These are phyloP conservation scores for Petaurus breviceps DNA, from an alignment of 2,113 vertebrate species.

Conservation along the genomic window DNA sequence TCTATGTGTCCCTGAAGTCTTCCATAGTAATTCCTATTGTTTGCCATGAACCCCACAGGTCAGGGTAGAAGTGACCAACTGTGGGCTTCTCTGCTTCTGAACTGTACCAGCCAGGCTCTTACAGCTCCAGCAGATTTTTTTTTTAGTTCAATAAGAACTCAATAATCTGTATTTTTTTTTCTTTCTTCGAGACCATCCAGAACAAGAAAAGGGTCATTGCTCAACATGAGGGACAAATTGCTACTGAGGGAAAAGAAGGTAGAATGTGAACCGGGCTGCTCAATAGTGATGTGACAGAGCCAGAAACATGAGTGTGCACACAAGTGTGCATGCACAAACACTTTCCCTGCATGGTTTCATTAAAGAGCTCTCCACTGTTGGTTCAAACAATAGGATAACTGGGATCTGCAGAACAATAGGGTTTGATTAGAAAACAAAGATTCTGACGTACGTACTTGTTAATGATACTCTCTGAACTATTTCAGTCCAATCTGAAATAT, in stretches of 20 bases:
- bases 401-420: conserved; percentile 65
- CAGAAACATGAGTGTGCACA: not conserved
- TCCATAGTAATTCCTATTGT: conserved; percentile 47
- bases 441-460: conserved; percentile 72
- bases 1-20: conserved; percentile 21
- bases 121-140: conserved; percentile 32
- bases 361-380: conserved; percentile 64
- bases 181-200: conserved; percentile 60
- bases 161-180: conserved; percentile 44
- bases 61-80: not conserved
- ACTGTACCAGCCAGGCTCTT: conserved; percentile 23
- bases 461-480: conserved; percentile 76
- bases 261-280: not conserved
- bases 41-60: conserved; percentile 42
- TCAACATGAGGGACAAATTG: conserved; percentile 65
- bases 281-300: conserved; percentile 17
- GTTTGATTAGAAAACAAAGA: conserved; percentile 77
- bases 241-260: conserved; percentile 22
- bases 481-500: conserved; percentile 70
- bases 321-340: not conserved
- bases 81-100: conserved; percentile 9
- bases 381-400: conserved; percentile 47
- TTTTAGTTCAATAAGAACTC: conserved; percentile 64
- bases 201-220: conserved; percentile 49
- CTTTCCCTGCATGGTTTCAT: conserved; percentile 22